These are phyloP conservation scores for Lophius americanus DNA, from an alignment of 2,797 vertebrate species.

Conservation along the genomic window DNA sequence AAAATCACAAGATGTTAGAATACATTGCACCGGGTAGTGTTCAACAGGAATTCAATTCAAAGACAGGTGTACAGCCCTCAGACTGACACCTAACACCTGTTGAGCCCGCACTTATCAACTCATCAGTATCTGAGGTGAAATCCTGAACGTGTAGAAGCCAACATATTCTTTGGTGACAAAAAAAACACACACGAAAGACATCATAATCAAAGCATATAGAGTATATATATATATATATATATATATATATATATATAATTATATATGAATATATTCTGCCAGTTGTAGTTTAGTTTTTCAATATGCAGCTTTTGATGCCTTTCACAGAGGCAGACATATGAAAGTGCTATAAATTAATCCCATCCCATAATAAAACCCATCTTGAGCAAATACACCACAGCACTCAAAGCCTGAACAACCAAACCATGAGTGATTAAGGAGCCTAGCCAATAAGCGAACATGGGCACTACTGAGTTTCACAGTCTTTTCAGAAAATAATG, in stretches of 20 bases:
- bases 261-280: neutral
- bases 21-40: conserved; percentile 32
- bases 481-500: conserved; percentile 26
- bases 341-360: conserved; percentile 50
- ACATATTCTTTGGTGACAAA: neutral
- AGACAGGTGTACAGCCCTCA: conserved; percentile 56
- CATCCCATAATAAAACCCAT: conserved; percentile 13
- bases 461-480: neutral
- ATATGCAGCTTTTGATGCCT: conserved; percentile 41
- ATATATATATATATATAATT: neutral
- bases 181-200: neutral
- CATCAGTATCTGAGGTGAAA: conserved; percentile 2
- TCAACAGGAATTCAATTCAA: conserved; percentile 42
- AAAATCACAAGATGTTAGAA: conserved; percentile 36
- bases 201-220: too few species aligned
- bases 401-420: conserved; percentile 4
- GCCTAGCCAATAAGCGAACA: conserved; percentile 11
- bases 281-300: conserved; percentile 11
- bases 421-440: conserved; percentile 6
- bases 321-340: conserved; percentile 34
- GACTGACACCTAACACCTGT: conserved; percentile 48
- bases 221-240: neutral
- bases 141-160: neutral
- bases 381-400: conserved; percentile 51
- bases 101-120: conserved; percentile 12